A percentile compares a stretch with the other conserved stretches of the same genome.
phyloP scores from a whole-genome alignment of 1,140 invertebrate genomes.

The Linepithema humile region DNA sequence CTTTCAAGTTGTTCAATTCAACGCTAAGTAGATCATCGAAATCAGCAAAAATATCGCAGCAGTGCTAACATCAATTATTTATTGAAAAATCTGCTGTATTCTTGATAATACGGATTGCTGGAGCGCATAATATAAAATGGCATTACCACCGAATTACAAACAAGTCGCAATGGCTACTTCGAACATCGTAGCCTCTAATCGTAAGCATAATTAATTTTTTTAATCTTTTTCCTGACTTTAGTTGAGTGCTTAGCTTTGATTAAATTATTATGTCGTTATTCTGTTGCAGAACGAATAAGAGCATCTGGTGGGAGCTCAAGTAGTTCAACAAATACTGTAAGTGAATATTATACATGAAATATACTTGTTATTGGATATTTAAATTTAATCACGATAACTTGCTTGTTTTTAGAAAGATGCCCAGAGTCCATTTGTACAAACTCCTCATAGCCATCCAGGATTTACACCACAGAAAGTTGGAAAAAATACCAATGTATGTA shows the following conservation, averaged over 20 bases:
- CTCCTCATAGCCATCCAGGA: constrained; percentile 95
- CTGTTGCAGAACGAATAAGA: constrained; percentile 85
- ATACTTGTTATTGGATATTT: constrained; percentile 21
- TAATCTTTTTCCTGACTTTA: constrained; percentile 72
- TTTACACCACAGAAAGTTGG: constrained; percentile 97
- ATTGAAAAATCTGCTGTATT: neutral
- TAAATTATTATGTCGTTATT: constrained; percentile 33
- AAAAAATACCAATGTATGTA: constrained; percentile 90
- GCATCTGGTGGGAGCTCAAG: constrained; percentile 84
- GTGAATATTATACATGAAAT: constrained; percentile 62
- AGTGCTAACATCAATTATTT: neutral
- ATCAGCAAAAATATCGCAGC: neutral
- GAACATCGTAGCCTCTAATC: constrained; percentile 78
- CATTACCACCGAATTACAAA: constrained; percentile 90
- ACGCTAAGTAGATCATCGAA: neutral
- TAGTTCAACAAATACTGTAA: constrained; percentile 83
- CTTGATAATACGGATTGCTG: neutral
- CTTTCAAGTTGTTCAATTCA: neutral
- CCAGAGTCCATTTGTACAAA: constrained; percentile 93
- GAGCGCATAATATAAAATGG: constrained; percentile 83
- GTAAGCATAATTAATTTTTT: constrained; percentile 78
- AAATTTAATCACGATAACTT: constrained; percentile 47
- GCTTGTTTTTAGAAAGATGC: constrained; percentile 86
- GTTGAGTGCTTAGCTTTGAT: constrained; percentile 64
- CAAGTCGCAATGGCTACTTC: constrained; percentile 89